Conservation (phyloP, 53 echinoderm and acorn worm species). For the Paelopatides confundens region DNA sequence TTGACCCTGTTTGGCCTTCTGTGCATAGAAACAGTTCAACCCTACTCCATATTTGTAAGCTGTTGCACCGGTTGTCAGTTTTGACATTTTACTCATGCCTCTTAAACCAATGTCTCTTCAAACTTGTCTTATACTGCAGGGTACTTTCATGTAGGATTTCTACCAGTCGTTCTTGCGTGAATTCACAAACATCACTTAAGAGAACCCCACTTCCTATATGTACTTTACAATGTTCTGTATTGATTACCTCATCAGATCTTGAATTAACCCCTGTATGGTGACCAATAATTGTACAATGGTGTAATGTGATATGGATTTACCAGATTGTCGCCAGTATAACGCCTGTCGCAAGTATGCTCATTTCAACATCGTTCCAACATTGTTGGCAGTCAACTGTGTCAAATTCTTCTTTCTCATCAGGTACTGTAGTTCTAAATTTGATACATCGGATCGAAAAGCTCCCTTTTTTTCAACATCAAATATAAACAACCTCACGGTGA, state of each 20-base stretch:
- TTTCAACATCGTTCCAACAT: conserved; percentile 24
- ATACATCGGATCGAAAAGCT: conserved; percentile 3
- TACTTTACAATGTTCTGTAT: conserved; percentile 24
- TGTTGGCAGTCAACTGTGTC: neutral
- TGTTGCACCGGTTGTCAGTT: too few relatives aligned
- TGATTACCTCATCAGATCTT: neutral
- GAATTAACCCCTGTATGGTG: conserved; percentile 9
- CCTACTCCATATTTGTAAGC: too few relatives aligned
- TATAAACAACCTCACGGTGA: conserved; percentile 10
- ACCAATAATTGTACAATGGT: conserved; percentile 3
- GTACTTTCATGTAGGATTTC: conserved; percentile 24
- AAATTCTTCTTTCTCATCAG: neutral
- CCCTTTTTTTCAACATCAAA: conserved; percentile 28
- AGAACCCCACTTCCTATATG: neutral
- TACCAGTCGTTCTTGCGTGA: conserved; percentile 7
- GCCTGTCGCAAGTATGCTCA: neutral
- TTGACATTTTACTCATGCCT: conserved; percentile 1
- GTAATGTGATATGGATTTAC: neutral
- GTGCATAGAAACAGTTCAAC: too few relatives aligned
- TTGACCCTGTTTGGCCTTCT: too few relatives aligned
- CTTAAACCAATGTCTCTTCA: neutral
- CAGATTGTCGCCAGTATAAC: neutral
- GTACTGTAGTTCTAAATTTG: neutral
- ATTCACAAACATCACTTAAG: conserved; percentile 1
- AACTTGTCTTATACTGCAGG: neutral